These are phyloP conservation scores for Drosophila funebris DNA, from an alignment of 1,140 invertebrate species.

Conservation along the genomic window DNA sequence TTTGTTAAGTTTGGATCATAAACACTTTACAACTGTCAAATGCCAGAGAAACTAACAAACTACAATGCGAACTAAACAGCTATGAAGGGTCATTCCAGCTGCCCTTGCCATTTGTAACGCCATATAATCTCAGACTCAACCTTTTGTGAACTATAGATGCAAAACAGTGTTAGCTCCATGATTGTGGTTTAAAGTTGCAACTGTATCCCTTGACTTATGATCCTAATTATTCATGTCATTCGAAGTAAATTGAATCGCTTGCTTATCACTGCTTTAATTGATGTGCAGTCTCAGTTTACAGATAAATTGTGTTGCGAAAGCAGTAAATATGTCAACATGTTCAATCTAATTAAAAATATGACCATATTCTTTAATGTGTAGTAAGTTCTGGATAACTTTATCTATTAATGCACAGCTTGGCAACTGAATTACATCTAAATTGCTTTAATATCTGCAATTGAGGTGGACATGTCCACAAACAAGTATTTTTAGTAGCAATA, in stretches of 20 bases:
- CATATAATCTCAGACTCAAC: background rate
- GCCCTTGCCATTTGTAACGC: background rate
- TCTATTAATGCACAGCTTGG: background rate
- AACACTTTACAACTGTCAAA: constrained; percentile 1
- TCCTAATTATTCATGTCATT: background rate
- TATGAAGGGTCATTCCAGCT: background rate
- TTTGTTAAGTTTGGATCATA: background rate
- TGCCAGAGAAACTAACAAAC: background rate
- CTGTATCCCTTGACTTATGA: background rate
- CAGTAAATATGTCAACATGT: background rate
- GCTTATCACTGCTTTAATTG: constrained; percentile 3
- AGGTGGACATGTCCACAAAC: background rate
- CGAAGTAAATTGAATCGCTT: background rate
- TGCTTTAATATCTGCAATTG: background rate
- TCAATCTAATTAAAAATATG: background rate
- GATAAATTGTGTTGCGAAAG: background rate
- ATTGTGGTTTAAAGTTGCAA: background rate
- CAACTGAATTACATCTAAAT: background rate
- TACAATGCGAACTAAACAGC: background rate
- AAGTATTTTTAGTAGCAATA: constrained; percentile 3
- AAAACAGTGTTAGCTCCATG: background rate
- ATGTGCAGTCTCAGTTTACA: background rate
- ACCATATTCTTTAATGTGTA: background rate
- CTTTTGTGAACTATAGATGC: background rate
- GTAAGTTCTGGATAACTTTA: background rate